phyloP scores from a whole-genome alignment of 1,140 invertebrate species.

The Dreissena rostriformis region DNA sequence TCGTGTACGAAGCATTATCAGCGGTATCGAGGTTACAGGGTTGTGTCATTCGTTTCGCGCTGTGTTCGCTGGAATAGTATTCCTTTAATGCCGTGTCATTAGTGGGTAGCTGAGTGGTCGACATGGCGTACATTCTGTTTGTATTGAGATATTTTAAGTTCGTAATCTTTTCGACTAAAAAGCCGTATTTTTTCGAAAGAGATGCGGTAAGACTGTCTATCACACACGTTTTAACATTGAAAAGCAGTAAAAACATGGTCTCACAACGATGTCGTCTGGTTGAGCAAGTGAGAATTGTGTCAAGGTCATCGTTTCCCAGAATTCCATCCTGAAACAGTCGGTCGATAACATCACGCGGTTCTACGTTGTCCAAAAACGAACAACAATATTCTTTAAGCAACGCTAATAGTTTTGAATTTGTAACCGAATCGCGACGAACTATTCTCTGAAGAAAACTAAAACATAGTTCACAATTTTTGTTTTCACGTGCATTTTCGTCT shows the following conservation, averaged over 20 bases:
- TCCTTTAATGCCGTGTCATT: too few relatives aligned
- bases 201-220: conserved; percentile 9
- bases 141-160: too few relatives aligned
- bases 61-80: too few relatives aligned
- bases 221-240: background rate
- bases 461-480: conserved; percentile 22
- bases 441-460: conserved; percentile 3
- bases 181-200: conserved; percentile 44
- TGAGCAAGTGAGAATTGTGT: conserved; percentile 5
- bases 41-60: too few relatives aligned
- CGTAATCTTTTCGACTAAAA: conserved; percentile 22
- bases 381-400: conserved; percentile 23
- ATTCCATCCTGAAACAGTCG: conserved; percentile 54
- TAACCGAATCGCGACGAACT: background rate
- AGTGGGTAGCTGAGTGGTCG: too few relatives aligned
- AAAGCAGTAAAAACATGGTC: conserved; percentile 32
- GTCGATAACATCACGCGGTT: conserved; percentile 59
- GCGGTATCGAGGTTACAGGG: too few relatives aligned
- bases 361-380: conserved; percentile 53
- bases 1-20: too few relatives aligned
- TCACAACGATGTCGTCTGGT: conserved; percentile 54
- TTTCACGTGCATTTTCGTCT: background rate
- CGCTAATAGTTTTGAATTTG: background rate
- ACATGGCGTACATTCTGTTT: too few relatives aligned
- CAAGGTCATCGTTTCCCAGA: conserved; percentile 46